phyloP scores from a whole-genome alignment of 2,888 invertebrate genomes.

The Protonemura montana region DNA sequence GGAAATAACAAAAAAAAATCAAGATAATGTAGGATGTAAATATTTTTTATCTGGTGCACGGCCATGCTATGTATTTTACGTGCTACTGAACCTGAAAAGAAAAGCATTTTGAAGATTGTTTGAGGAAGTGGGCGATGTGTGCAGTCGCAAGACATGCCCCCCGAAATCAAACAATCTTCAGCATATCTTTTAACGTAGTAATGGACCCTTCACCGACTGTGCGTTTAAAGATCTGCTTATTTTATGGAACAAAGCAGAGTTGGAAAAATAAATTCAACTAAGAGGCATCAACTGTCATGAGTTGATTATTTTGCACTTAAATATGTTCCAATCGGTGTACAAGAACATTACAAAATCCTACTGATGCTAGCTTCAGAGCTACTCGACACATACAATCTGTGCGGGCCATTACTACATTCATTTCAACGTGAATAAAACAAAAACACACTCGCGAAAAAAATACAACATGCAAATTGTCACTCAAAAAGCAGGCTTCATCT shows the following conservation, averaged over 20 bases:
- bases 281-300: no score
- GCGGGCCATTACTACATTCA: not conserved
- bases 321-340: no score
- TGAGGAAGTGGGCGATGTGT: not conserved
- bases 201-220: not conserved
- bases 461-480: not conserved
- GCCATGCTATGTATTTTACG: not conserved
- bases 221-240: not conserved
- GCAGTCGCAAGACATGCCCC: not conserved
- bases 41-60: conserved; percentile 22
- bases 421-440: not conserved
- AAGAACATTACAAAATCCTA: no score
- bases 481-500: not conserved
- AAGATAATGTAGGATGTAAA: not conserved
- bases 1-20: conserved; percentile 14
- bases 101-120: not conserved
- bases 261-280: no score
- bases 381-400: not conserved
- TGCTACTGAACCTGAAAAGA: conserved; percentile 20
- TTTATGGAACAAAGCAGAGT: no score
- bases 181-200: not conserved
- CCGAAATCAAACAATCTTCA: not conserved
- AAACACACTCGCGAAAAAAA: not conserved
- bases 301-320: no score
- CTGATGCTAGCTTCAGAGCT: no score